A percentile compares a stretch with the other conserved stretches of the same genome.
Evolutionary conservation across 2,113 vertebrate genomes (phyloP).

Genomic region (Picathartes gymnocephalus): DNA sequence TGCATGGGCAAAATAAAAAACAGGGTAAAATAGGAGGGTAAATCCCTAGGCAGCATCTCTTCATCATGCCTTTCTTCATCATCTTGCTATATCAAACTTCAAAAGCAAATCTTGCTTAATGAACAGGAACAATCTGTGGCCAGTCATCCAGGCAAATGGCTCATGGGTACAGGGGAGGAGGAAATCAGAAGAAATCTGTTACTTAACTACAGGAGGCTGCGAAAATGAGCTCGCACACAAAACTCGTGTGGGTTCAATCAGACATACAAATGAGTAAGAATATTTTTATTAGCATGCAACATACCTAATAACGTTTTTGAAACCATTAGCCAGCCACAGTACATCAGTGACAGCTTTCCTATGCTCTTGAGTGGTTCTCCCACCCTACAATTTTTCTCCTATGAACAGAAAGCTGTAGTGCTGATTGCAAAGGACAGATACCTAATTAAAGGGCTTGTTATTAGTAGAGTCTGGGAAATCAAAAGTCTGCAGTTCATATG

Average conservation of each 20-base stretch:
- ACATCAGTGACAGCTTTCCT: neutral
- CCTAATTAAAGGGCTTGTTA: conserved; percentile 32
- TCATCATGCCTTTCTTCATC: neutral
- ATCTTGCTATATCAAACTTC: neutral
- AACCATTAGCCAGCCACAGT: neutral
- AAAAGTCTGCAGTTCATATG: conserved; percentile 13
- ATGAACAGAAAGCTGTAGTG: neutral
- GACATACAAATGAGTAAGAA: neutral
- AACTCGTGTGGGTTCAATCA: neutral
- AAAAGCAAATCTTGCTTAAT: neutral
- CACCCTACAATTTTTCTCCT: neutral
- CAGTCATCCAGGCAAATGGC: neutral
- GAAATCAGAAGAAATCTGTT: neutral
- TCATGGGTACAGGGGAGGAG: neutral
- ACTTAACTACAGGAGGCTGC: neutral
- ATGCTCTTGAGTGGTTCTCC: neutral
- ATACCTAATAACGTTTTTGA: neutral
- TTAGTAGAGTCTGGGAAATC: conserved; percentile 30
- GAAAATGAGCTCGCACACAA: neutral
- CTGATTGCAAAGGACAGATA: conserved; percentile 17
- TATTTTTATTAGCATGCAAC: neutral
- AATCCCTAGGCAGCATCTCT: neutral
- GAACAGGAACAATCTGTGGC: neutral
- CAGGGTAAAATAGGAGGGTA: neutral
- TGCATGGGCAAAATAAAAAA: neutral